Percentiles rank a stretch among this genome's conserved stretches.
These are phyloP conservation scores for Halotydeus destructor DNA, from an alignment of 1,140 invertebrate genomes.

Conservation along the genomic window DNA sequence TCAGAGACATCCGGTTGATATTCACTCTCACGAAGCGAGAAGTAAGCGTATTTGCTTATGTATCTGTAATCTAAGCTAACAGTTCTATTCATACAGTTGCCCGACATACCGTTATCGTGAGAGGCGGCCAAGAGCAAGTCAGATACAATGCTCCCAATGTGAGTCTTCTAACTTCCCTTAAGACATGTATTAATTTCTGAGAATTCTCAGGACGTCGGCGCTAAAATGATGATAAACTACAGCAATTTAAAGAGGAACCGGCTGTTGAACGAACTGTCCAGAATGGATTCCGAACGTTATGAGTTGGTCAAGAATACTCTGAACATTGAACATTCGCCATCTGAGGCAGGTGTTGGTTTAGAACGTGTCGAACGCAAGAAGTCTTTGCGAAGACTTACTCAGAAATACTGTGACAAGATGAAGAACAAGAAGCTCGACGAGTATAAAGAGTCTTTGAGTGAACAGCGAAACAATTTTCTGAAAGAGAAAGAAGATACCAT, in stretches of 20 bases:
- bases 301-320: neutral
- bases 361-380: neutral
- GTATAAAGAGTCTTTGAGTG: neutral
- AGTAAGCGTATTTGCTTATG: too few species aligned
- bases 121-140: too few species aligned
- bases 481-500: neutral
- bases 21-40: slow-evolving; percentile 13
- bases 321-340: neutral
- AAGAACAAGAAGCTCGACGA: neutral
- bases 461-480: neutral
- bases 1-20: slow-evolving; percentile 13
- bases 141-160: too few species aligned
- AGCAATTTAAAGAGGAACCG: neutral
- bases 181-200: too few species aligned
- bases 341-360: neutral
- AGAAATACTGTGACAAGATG: neutral
- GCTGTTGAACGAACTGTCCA: slow-evolving; percentile 1
- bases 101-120: too few species aligned
- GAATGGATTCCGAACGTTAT: neutral
- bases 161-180: too few species aligned
- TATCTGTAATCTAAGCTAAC: too few species aligned
- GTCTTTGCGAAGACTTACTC: neutral
- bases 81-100: too few species aligned
- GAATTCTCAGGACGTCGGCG: neutral
- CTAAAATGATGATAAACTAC: neutral